These are phyloP conservation scores for Todiramphus chloris DNA, from an alignment of 2,113 vertebrate genomes.

Conservation along the genomic window DNA sequence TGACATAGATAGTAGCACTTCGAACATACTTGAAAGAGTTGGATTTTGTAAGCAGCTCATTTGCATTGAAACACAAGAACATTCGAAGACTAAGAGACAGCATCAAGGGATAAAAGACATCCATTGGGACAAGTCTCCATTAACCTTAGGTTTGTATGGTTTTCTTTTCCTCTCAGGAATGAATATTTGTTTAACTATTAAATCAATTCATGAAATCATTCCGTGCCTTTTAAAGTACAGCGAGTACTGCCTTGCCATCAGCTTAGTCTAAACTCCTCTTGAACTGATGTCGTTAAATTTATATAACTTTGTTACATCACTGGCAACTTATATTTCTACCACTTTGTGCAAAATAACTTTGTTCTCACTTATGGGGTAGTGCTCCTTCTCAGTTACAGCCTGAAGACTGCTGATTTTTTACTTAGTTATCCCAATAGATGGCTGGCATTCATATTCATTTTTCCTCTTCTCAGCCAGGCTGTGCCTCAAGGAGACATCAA, in stretches of 20 bases:
- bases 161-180: conserved; percentile 3
- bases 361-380: neutral
- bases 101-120: conserved; percentile 25
- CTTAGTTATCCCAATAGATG: conserved; percentile 28
- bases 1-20: conserved; percentile 32
- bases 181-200: conserved; percentile 14
- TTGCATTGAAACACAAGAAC: conserved; percentile 38
- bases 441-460: conserved; percentile 21
- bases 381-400: conserved; percentile 33
- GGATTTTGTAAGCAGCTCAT: conserved; percentile 50
- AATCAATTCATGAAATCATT: neutral
- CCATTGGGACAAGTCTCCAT: neutral
- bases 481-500: conserved; percentile 2
- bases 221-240: neutral
- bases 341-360: conserved; percentile 29
- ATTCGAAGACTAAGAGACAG: conserved; percentile 36
- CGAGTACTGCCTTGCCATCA: neutral
- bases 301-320: conserved; percentile 6
- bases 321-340: conserved; percentile 5
- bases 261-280: neutral
- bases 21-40: conserved; percentile 53
- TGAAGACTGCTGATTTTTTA: conserved; percentile 21
- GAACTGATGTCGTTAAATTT: neutral
- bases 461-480: conserved; percentile 18
- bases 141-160: conserved; percentile 17